A percentile compares a stretch with the other conserved stretches of the same genome.
Conservation (phyloP, 2,797 vertebrate species). For the Prionace glauca region DNA sequence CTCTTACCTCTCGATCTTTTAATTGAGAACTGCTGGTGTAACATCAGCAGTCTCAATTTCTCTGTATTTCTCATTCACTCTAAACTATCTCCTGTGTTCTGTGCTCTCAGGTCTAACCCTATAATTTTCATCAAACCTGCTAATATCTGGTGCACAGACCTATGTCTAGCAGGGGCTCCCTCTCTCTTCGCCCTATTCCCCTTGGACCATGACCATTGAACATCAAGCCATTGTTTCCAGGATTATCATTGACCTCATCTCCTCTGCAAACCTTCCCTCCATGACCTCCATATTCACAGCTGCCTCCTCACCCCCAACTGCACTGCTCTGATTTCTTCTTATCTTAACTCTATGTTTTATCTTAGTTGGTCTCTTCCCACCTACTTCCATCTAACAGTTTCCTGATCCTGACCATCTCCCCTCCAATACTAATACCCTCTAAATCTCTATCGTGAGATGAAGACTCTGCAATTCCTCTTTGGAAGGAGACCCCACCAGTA, state of each 20-base stretch:
- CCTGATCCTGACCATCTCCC: background rate
- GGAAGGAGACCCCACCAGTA: background rate
- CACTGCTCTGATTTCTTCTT: background rate
- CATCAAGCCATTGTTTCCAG: background rate
- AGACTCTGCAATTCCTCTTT: background rate
- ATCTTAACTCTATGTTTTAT: background rate
- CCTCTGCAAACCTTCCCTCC: background rate
- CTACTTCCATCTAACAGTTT: background rate
- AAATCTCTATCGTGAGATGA: background rate
- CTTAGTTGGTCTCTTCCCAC: background rate
- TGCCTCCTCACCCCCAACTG: too few species aligned
- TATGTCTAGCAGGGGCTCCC: background rate
- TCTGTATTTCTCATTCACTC: background rate
- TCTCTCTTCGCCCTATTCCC: background rate
- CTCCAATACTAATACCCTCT: background rate
- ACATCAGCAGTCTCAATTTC: background rate
- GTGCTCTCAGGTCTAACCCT: background rate
- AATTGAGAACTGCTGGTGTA: background rate
- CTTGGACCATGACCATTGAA: background rate
- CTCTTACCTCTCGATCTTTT: background rate
- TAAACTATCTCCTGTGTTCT: background rate
- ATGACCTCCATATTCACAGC: background rate
- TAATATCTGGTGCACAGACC: background rate
- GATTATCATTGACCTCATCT: background rate
- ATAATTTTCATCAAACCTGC: background rate